Evolutionary conservation across 37 sponge, comb jelly and placozoan genomes (phyloP), one percentile per base, ranked within the genome.

Genomic region (Petrosia ficiformis): DNA sequence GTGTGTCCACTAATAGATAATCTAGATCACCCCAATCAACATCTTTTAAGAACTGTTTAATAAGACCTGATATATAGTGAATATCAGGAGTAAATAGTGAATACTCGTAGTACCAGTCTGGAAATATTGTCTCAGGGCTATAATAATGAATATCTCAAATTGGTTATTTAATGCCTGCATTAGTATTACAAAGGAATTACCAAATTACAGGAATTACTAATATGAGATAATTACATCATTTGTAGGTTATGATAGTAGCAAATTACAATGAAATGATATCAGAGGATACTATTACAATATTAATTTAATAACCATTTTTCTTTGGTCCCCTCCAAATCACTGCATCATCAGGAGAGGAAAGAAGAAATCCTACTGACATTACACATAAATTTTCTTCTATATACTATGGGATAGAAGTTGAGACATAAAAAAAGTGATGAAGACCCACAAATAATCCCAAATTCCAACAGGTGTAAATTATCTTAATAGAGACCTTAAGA

Each of bases 241-340:
- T n/a, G n/a, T n/a, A n/a, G n/a, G n/a, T n/a, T n/a, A n/a, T n/a
- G n/a, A n/a, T n/a, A n/a, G n/a, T n/a, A n/a, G n/a, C n/a, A n/a
- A n/a, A n/a, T n/a, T n/a, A n/a, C n/a, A n/a, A n/a, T n/a, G n/a
- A n/a, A n/a, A n/a, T n/a, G n/a, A n/a, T n/a, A n/a, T n/a, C n/a
- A n/a, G n/a, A n/a, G n/a, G n/a, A n/a, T n/a, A n/a, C n/a, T n/a
- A n/a, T n/a, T n/a, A n/a, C n/a, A n/a, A n/a, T n/a, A n/a, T n/a
- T n/a, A n/a, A n/a, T n/a, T n/a, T n/a, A n/a, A n/a, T n/a, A n/a
- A 89, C 97, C 99, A 86, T 99, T 99, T 67, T 99, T 99, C 80
- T 99, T 99, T 24, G 99, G 97, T 78, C 99, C 99, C 69, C 99
- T 84, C 99, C 99, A 99, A 14, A 99, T 96, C 59, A 99, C 94